Evolutionary conservation across 2,113 vertebrate genomes (phyloP).

Genomic region (Empidonax traillii): DNA sequence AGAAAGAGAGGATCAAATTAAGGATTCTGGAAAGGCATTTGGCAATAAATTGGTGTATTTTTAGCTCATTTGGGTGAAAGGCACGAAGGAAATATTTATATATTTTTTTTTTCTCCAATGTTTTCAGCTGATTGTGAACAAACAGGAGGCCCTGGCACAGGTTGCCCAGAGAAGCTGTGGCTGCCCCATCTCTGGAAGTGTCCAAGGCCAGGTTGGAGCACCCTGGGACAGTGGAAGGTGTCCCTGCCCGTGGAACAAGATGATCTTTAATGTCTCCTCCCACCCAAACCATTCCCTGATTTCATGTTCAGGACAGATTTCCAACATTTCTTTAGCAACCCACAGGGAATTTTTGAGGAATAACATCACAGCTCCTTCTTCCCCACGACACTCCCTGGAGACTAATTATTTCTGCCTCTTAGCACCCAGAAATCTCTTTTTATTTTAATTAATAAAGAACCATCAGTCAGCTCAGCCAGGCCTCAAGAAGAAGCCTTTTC

Average conservation of each 20-base stretch:
- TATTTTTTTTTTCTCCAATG: too few relatives aligned
- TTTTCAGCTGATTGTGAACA: background rate
- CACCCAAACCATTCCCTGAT: background rate
- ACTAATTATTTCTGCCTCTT: background rate
- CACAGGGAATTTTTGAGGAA: background rate
- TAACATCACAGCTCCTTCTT: background rate
- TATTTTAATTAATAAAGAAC: background rate
- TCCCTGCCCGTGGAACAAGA: background rate
- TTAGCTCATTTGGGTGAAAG: background rate
- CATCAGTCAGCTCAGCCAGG: background rate
- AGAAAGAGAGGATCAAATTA: background rate
- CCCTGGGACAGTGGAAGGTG: background rate
- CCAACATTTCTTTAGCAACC: background rate
- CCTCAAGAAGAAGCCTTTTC: background rate
- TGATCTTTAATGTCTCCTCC: background rate
- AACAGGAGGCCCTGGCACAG: background rate
- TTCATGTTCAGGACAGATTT: rapidly evolving
- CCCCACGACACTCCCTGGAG: background rate
- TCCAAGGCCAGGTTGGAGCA: background rate
- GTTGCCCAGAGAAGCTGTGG: background rate
- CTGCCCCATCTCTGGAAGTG: background rate
- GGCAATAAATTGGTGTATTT: background rate
- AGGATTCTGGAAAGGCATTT: background rate
- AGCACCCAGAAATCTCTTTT: background rate
- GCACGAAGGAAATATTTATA: too few relatives aligned